These are phyloP conservation scores for Boleophthalmus pectinirostris DNA, from an alignment of 2,113 vertebrate genomes.

Conservation along the genomic window DNA sequence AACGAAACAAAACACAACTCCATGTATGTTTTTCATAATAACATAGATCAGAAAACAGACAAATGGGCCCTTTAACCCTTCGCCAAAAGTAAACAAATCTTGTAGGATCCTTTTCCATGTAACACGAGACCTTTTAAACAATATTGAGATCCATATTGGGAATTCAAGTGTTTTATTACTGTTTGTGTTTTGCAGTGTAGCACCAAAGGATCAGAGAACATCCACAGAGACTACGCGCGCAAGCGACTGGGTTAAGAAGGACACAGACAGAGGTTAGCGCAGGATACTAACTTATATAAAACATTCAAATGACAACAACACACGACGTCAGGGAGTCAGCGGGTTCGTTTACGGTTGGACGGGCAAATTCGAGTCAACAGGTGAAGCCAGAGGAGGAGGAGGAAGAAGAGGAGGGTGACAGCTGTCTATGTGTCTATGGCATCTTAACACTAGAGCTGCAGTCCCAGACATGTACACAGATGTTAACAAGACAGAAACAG, in stretches of 20 bases:
- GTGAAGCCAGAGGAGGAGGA: constrained; percentile 32
- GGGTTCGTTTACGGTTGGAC: constrained; percentile 42
- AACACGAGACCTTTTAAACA: no score
- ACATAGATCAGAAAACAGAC: no score
- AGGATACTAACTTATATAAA: constrained; percentile 2
- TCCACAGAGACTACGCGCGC: constrained; percentile 31
- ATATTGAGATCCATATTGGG: no score
- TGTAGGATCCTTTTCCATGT: no score
- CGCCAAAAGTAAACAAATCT: no score
- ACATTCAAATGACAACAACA: constrained; percentile 19
- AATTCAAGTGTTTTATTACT: no score
- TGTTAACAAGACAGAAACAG: constrained; percentile 10
- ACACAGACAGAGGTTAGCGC: constrained; percentile 31
- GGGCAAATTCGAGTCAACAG: constrained; percentile 52
- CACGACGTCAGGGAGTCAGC: constrained; percentile 49
- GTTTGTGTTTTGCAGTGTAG: background rate
- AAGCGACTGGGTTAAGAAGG: constrained; percentile 56
- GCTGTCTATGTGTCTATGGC: background rate
- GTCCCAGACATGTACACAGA: constrained; percentile 8
- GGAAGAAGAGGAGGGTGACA: constrained; percentile 24
- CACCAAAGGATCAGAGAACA: background rate
- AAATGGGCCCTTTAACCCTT: no score
- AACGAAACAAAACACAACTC: no score
- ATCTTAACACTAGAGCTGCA: constrained; percentile 8
- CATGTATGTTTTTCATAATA: no score